A percentile compares a stretch with the other conserved stretches of the same genome.
Conservation (phyloP, 2,113 vertebrate genomes). For the Ceratotherium simum region DNA sequence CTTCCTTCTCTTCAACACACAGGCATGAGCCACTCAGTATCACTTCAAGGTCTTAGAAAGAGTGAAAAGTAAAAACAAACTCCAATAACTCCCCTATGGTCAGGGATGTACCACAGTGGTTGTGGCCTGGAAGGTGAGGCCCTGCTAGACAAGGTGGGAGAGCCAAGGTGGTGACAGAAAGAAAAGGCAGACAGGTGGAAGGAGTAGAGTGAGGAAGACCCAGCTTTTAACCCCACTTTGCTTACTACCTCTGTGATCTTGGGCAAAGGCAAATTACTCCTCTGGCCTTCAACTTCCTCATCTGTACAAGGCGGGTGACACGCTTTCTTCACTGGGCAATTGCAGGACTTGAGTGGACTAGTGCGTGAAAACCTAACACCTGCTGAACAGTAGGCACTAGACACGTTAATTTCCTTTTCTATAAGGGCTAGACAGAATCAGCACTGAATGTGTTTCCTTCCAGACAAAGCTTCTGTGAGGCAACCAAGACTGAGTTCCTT, state of each 20-base stretch:
- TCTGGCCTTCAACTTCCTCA: neutral
- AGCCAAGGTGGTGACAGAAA: neutral
- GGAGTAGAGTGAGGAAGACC: too few relatives aligned
- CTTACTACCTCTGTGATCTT: too few relatives aligned
- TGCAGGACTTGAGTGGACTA: neutral
- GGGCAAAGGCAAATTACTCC: too few relatives aligned
- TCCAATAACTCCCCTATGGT: neutral
- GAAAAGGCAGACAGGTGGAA: neutral
- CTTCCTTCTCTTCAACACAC: neutral
- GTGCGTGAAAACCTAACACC: neutral
- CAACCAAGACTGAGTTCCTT: neutral
- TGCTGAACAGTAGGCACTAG: neutral
- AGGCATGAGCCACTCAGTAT: neutral
- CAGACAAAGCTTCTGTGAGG: neutral
- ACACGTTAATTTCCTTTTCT: neutral
- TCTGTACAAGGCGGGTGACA: neutral
- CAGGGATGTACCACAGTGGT: neutral
- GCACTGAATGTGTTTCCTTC: neutral
- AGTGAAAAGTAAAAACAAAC: conserved; percentile 16
- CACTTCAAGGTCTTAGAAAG: neutral
- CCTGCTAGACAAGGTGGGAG: neutral
- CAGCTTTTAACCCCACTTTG: too few relatives aligned
- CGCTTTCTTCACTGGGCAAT: neutral
- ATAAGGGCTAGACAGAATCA: neutral
- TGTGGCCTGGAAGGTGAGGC: neutral